Base-by-base conservation (phyloP, 2,113 vertebrate species). In the Strigops habroptila region DNA sequence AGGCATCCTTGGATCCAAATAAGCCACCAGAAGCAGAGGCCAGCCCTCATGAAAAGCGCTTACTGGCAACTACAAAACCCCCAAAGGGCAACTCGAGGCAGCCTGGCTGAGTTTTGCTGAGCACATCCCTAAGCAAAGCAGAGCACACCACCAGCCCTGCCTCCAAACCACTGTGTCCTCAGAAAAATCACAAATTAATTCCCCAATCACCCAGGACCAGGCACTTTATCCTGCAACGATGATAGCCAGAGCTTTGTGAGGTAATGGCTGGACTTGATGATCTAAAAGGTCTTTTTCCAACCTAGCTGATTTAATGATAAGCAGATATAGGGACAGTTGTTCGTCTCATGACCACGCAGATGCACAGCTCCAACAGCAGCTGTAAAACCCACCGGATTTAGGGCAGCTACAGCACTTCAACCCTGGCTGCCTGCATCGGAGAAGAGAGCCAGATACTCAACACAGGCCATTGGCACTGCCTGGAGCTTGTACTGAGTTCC, bases 201-300 rank as follows among this genome's bases (percentile, higher is more conserved):
- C n/a, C 53, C 18, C 24, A 9, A 7, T 14, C 6, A 3, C 22
- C 31, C 69, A 74, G 78, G 24, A 17, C 13, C 11, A 6, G 28
- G 37, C 1, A 0, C 18, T 21, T 82, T 27, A 4, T 4, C 30
- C 82, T 8, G 31, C 6, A 2, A 3, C 0, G 7, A 4, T 0
- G 2, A 11, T 3, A 4, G 11, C 30, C 17, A 46, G 59, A 46
- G 28, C 37, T 52, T 1, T 33, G 44, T 0, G 7, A 57, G 12
- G 31, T 22, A n/a, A n/a, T 5, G 9, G 31, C 21, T 14, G 31
- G 33, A 59, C 33, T 21, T n/a, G 4, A 23, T 15, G 33, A 15
- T n/a, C 33, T 14, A 23, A 59, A n/a, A n/a, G 21, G 33, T n/a
- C 55, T 59, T 19, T 19, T 59, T 59, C 21, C 33, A 59, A 14